Base-by-base conservation (phyloP, 1,140 invertebrate species). In the Hyles euphorbiae region DNA sequence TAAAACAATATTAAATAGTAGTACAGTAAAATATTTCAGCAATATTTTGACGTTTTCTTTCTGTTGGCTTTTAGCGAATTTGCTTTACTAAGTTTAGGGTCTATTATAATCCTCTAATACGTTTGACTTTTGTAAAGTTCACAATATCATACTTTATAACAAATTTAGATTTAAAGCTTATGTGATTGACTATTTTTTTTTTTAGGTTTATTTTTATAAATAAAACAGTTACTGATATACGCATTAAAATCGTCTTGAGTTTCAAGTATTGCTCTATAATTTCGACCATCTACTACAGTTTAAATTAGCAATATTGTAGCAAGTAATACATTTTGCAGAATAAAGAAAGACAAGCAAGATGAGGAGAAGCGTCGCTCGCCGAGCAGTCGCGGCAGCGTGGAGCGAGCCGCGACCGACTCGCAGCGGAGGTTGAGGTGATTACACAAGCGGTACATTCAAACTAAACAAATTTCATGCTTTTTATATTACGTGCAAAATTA, bases 281-380 rank as follows among this genome's bases (percentile, higher is more conserved):
- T 22, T 22, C 22, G 22, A 22, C 0, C 0, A 22, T 22, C 22
- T 22, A 22, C 22, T 22, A 22, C 22, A 22, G 22, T 22, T 2
- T 22, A 22, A 22, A 22, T 22, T 22, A 22, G 22, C 22, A 22
- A 22, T 22, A 22, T 22, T 22, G 1, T 22, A 22, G 36, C n/a
- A 50, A 3, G 10, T 32, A 50, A 1, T 7, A 4, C 1, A 50
- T 4, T 50, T 47, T 64, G 44, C 49, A 74, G 72, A 57, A 71
- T 72, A 46, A 74, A 74, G 51, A 53, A 58, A 50, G 67, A 67
- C 0, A 63, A 67, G 33, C 22, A 60, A 9, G 54, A 66, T 12
- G 56, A 64, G 3, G 58, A 68, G 0, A 70, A 64, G 9, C 52
- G 57, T 10, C 54, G 54, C 5, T 65, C 67, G 8, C 52, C 51